A percentile compares a stretch with the other conserved stretches of the same genome.
These are phyloP conservation scores for Falco naumanni DNA, from an alignment of 2,797 vertebrate species.

Conservation along the genomic window DNA sequence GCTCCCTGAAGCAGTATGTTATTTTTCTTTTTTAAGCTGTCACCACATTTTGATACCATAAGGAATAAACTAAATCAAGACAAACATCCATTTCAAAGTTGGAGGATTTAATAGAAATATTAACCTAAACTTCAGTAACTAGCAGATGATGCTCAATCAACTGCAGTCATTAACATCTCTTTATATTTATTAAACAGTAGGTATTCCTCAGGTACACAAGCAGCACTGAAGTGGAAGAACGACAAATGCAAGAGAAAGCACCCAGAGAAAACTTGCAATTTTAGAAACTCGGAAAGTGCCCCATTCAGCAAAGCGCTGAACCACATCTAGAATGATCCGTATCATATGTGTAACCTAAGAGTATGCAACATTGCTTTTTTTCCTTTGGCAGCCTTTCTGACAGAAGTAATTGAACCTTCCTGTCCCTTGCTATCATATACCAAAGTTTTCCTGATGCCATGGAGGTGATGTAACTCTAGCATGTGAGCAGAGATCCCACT, in stretches of 20 bases:
- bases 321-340: not conserved
- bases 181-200: not conserved
- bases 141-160: not conserved
- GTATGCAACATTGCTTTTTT: not conserved
- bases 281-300: not conserved
- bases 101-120: constrained; percentile 17
- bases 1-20: constrained; percentile 63
- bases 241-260: not conserved
- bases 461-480: not conserved
- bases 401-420: not conserved
- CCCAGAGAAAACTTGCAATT: not conserved
- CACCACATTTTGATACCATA: constrained; percentile 69
- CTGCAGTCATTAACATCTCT: not conserved
- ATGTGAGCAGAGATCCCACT: not conserved
- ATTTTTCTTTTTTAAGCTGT: constrained; percentile 69
- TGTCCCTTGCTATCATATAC: not conserved
- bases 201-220: not conserved
- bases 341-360: not conserved
- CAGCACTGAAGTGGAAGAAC: not conserved
- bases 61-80: constrained; percentile 69
- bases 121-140: not conserved
- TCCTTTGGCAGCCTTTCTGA: not conserved
- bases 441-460: not conserved
- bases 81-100: constrained; percentile 36
- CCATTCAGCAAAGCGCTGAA: not conserved